These are phyloP conservation scores for Hylomyscus alleni DNA, from an alignment of 2,797 vertebrate genomes.

Conservation along the genomic window DNA sequence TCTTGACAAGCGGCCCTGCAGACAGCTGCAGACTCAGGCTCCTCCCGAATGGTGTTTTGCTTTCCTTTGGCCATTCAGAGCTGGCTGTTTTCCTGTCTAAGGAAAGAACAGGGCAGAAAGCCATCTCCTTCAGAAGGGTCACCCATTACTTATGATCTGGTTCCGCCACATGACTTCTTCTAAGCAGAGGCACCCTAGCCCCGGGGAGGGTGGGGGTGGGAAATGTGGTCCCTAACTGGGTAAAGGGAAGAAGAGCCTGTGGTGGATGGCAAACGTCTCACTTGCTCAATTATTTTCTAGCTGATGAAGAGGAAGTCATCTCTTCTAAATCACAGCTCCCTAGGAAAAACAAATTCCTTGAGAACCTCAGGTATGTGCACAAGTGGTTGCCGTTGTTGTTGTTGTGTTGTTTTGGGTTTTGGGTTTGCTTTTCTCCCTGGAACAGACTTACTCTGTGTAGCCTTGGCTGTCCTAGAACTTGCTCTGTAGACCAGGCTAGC, in stretches of 20 bases:
- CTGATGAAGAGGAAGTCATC: slow-evolving; percentile 19
- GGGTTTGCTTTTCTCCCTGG: neutral
- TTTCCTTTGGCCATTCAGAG: neutral
- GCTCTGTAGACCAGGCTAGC: neutral
- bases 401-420: neutral
- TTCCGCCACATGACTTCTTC: neutral
- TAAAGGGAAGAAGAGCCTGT: neutral
- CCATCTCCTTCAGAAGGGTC: neutral
- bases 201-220: neutral
- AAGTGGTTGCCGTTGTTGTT: neutral
- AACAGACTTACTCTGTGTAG: neutral
- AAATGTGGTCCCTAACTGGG: neutral
- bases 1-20: neutral
- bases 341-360: slow-evolving; percentile 25
- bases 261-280: neutral
- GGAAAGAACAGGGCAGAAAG: neutral
- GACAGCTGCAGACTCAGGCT: neutral
- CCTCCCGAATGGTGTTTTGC: neutral
- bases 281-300: slow-evolving; percentile 70
- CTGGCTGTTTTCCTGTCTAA: slow-evolving; percentile 12
- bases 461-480: neutral
- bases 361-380: slow-evolving; percentile 69
- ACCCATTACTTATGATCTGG: neutral
- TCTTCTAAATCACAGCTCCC: neutral
- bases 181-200: neutral